Evolutionary conservation across 2,113 vertebrate species (phyloP), one percentile per base, ranked within the genome.

Genomic region (Atrichornis clamosus): DNA sequence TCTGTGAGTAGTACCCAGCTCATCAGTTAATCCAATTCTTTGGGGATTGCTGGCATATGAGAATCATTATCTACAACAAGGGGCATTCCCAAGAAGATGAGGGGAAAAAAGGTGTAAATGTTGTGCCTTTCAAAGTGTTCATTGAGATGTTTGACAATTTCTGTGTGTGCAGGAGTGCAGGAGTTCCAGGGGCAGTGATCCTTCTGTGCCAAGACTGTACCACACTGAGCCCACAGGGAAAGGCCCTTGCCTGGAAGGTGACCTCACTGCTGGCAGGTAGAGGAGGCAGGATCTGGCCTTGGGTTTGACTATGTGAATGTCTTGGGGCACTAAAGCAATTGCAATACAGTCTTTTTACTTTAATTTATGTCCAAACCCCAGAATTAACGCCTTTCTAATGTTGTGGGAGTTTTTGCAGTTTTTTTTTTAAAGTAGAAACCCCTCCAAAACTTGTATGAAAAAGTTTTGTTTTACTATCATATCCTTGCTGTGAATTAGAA

Each of bases 241-340:
- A 50, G 37, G 59, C 77, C 14, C 7, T 17, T 24, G 13, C 9
- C 0, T 7, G 2, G 84, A 65, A 74, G 70, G 74, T 53, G 93
- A 42, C 46, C 46, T 26, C 4, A 4, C 70, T 87, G 70, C 78
- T 73, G 94, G 35, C 87, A 96, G 94, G 95, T 96, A 96, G 32
- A n/a, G 73, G 16, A 75, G 41, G 49, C 28, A 28, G 39, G 30
- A 24, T 39, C 74, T 74, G 41, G 22, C 11, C 26, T 58, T 5
- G 46, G 50, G 20, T 55, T 84, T 80, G 46, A 6, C 37, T 58
- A 0, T 1, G 4, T 28, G 26, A 35, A 22, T 72, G 12, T 13
- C 16, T 47, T 47, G 24, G 8, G 27, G 24, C 13, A 35, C 28
- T 44, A 32, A 37, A 65, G 15, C 12, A 12, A 80, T 58, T 67